Base-by-base conservation (phyloP, 1,140 invertebrate species). In the Cydia pomonella region DNA sequence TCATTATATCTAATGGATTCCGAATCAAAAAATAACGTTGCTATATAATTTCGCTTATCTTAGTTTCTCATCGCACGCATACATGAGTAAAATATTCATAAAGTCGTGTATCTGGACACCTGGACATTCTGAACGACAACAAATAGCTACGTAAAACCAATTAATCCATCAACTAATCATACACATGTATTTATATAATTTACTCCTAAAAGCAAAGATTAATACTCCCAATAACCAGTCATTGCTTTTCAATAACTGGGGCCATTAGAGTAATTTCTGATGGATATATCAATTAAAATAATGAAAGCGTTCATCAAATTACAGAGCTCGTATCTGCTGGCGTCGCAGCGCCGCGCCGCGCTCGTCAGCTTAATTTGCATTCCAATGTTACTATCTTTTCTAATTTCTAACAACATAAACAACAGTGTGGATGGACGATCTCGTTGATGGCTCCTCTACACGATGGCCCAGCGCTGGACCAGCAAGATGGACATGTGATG, bases 241-340 rank as follows among this genome's bases (percentile, higher is more conserved):
- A 59, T 59, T 23, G 53, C 21, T 59, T 59, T 23, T 59, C 12
- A 59, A 59, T 59, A 59, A 59, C n/a, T 9, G 18, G 9, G 5
- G 53, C 53, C 18, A 59, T 59, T 59, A 59, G 18, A 59, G 10
- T 23, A 59, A 59, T 23, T 23, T 59, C 53, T 59, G 53, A 59
- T 59, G 53, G 53, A 59, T 59, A 10, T 23, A 23, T 59, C 53
- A 59, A 59, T 59, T 59, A 23, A 59, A 59, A 59, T 59, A 59
- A 59, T 59, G 53, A 59, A 53, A 59, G 53, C 53, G 18, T 59
- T 59, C 53, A 59, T 59, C 53, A 59, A 59, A 59, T 59, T 23
- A 59, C 53, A 59, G 18, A 59, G 53, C 21, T 59, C 53, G 18
- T 12, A 23, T 23, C 53, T 23, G 12, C 18, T 59, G 53, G 53